Evolutionary conservation across 2,888 invertebrate genomes (phyloP).

Genomic region (Drosophila buzzatii): DNA sequence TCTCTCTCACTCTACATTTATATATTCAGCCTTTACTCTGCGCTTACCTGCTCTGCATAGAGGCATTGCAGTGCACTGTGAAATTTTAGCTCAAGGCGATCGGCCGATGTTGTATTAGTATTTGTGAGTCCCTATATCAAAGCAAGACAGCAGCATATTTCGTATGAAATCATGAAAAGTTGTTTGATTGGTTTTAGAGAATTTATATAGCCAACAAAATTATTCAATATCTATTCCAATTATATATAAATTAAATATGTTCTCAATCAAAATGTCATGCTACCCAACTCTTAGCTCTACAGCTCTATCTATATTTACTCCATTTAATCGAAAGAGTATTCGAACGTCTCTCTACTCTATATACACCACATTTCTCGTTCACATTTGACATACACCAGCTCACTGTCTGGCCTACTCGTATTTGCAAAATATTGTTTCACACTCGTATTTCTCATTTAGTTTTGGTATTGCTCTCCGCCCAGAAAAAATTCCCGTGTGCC

Average conservation of each 20-base stretch:
- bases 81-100: too few relatives aligned
- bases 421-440: constrained; percentile 51
- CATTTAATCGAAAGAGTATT: constrained; percentile 4
- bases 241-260: background rate
- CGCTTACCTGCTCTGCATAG: too few relatives aligned
- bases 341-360: fast-evolving
- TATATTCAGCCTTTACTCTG: too few relatives aligned
- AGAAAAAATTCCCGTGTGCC: constrained; percentile 69
- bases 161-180: too few relatives aligned
- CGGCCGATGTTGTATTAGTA: too few relatives aligned
- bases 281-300: background rate
- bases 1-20: too few relatives aligned
- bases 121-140: too few relatives aligned
- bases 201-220: too few relatives aligned
- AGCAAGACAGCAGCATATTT: too few relatives aligned
- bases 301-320: background rate
- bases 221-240: too few relatives aligned
- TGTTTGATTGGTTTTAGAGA: too few relatives aligned
- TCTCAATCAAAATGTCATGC: background rate
- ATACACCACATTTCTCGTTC: constrained; percentile 34
- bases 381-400: constrained; percentile 77
- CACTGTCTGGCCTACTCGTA: constrained; percentile 10
- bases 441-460: constrained; percentile 38
- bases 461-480: constrained; percentile 11
- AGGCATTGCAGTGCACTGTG: too few relatives aligned